Evolutionary conservation across 2,888 invertebrate species (phyloP).

Genomic region (Aphidius colemani): DNA sequence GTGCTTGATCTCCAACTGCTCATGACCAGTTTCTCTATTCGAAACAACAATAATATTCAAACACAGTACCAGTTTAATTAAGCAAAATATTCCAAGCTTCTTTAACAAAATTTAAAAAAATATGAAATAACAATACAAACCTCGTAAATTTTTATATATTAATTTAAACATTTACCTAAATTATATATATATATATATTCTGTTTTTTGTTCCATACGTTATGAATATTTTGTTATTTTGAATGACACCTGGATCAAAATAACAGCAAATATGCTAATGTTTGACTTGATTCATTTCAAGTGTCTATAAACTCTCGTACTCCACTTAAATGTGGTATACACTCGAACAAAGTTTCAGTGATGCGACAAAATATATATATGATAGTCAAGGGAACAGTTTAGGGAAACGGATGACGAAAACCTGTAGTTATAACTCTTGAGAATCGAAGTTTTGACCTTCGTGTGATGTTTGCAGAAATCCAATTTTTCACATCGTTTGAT

Average conservation of each 20-base stretch:
- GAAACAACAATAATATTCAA: constrained; percentile 20
- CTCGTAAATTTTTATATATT: background rate
- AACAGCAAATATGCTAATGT: constrained; percentile 16
- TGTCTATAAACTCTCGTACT: constrained; percentile 35
- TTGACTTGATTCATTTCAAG: constrained; percentile 18
- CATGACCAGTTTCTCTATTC: constrained; percentile 15
- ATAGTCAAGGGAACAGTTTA: background rate
- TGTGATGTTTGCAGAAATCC: constrained; percentile 35
- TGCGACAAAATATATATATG: constrained; percentile 31
- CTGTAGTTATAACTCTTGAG: constrained; percentile 15
- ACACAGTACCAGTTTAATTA: constrained; percentile 36
- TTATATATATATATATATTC: no score
- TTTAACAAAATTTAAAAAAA: background rate
- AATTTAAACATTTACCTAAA: background rate
- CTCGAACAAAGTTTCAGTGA: constrained; percentile 30
- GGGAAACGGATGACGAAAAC: background rate
- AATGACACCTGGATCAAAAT: constrained; percentile 29
- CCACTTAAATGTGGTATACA: constrained; percentile 24
- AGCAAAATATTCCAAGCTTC: constrained; percentile 35
- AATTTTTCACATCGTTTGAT: constrained; percentile 35
- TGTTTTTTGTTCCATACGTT: background rate
- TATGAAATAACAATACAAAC: constrained; percentile 4
- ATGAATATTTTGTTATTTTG: background rate
- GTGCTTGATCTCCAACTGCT: constrained; percentile 3
- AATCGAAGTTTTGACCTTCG: constrained; percentile 37